These are phyloP conservation scores for Archips crataeganus DNA, from an alignment of 2,888 invertebrate species.

Conservation along the genomic window DNA sequence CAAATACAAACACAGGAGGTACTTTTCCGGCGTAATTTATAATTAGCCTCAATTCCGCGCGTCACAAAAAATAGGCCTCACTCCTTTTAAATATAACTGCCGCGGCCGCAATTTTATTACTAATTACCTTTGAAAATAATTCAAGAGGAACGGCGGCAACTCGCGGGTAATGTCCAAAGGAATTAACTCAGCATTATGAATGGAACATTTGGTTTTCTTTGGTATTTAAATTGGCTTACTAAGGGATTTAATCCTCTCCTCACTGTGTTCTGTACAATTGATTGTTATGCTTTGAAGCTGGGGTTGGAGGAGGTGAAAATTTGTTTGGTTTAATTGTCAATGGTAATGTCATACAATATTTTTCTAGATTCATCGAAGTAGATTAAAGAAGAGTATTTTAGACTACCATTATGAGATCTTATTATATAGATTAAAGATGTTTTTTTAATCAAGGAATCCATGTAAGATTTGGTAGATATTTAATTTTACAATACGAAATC, in stretches of 20 bases:
- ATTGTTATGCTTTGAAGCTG: not conserved
- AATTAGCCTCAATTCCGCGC: constrained; percentile 10
- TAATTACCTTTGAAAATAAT: constrained; percentile 36
- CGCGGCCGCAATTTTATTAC: constrained; percentile 20
- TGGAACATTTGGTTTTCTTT: constrained; percentile 24
- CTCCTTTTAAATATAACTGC: constrained; percentile 2
- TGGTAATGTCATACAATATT: not conserved
- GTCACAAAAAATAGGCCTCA: constrained; percentile 8
- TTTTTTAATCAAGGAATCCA: too few relatives aligned
- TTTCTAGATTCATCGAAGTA: not conserved
- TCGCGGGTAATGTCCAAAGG: constrained; percentile 29
- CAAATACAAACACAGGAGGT: not conserved
- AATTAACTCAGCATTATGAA: constrained; percentile 25
- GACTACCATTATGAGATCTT: too few relatives aligned
- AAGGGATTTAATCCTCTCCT: not conserved
- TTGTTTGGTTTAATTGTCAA: not conserved
- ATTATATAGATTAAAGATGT: too few relatives aligned
- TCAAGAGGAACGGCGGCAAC: constrained; percentile 24
- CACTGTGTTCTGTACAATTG: not conserved
- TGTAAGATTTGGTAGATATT: too few relatives aligned
- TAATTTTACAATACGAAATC: too few relatives aligned
- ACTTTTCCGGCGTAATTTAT: not conserved
- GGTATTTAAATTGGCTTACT: constrained; percentile 15
- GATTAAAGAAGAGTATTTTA: too few relatives aligned
- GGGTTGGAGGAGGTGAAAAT: not conserved